Conservation (phyloP, 2,113 vertebrate species). For the Hyperopisus bebe region DNA sequence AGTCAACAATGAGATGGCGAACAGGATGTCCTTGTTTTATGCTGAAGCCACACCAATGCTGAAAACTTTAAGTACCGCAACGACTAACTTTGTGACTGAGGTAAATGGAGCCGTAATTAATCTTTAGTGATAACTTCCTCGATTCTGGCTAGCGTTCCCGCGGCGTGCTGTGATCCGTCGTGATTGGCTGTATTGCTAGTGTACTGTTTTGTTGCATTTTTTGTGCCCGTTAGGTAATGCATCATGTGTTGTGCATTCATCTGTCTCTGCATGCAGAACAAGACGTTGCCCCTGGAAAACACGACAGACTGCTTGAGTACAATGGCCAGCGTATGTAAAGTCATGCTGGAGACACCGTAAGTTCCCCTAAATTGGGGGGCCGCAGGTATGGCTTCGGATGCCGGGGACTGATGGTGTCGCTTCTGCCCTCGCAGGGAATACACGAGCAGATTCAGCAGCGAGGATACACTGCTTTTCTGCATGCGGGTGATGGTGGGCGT, state of each 20-base stretch:
- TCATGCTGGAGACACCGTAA: slow-evolving; percentile 99
- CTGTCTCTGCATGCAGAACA: slow-evolving; percentile 68
- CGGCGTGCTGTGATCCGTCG: background rate
- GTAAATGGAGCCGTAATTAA: slow-evolving; percentile 47
- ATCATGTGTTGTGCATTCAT: background rate
- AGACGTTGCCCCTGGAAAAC: slow-evolving; percentile 94
- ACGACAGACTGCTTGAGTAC: slow-evolving; percentile 97
- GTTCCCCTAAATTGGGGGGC: slow-evolving; percentile 35
- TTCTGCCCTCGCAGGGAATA: slow-evolving; percentile 72
- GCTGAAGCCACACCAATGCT: slow-evolving; percentile 97
- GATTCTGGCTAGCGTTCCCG: background rate
- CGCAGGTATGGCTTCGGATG: background rate
- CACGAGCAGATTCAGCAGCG: slow-evolving; percentile 87
- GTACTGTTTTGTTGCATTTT: background rate
- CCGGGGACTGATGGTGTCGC: background rate
- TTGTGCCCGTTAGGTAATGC: background rate
- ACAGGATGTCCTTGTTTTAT: slow-evolving; percentile 97
- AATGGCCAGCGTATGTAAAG: slow-evolving; percentile 97
- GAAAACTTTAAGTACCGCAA: slow-evolving; percentile 94
- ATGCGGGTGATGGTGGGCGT: slow-evolving; percentile 98
- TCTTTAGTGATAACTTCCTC: background rate
- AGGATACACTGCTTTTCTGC: slow-evolving; percentile 92
- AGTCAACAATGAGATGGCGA: slow-evolving; percentile 99
- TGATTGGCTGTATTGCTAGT: background rate
- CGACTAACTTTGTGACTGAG: slow-evolving; percentile 91